Conservation (phyloP, 2,113 vertebrate genomes). For the Synchiropus splendidus region DNA sequence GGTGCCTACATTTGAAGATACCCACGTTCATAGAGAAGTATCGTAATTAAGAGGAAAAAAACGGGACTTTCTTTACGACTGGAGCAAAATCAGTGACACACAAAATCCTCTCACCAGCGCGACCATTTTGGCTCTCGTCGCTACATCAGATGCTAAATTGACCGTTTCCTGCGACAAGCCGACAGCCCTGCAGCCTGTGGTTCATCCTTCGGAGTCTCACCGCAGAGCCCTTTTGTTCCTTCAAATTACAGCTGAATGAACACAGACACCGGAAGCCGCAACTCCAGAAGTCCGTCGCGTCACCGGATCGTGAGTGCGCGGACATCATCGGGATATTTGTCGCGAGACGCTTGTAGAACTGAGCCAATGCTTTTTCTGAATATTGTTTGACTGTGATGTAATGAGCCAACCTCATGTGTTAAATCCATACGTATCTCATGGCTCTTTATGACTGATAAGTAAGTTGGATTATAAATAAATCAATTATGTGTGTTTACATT, state of each 20-base stretch:
- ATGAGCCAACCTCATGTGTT: neutral
- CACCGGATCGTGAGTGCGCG: no score
- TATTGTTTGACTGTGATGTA: no score
- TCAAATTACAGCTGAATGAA: conserved; percentile 6
- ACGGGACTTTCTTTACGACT: conserved; percentile 13
- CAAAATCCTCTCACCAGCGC: conserved; percentile 5
- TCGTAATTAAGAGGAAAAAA: no score
- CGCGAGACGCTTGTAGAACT: no score
- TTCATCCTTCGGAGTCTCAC: conserved; percentile 17
- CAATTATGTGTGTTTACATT: conserved; percentile 10
- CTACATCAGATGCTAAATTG: conserved; percentile 36
- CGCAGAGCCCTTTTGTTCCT: conserved; percentile 14
- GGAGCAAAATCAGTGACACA: conserved; percentile 13
- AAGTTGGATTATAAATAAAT: conserved; percentile 16
- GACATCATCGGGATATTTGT: no score
- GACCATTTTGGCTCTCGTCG: conserved; percentile 18
- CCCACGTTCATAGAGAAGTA: no score
- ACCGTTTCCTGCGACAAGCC: conserved; percentile 7
- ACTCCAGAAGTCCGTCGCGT: no score
- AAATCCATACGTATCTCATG: neutral
- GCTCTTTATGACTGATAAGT: neutral
- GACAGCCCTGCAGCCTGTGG: neutral
- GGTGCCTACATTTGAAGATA: no score
- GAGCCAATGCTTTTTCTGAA: no score
- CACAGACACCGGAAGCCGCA: neutral